Percentiles rank a stretch among this genome's conserved stretches.
These are phyloP conservation scores for Columbina picui DNA, from an alignment of 2,113 vertebrate genomes.

Conservation along the genomic window DNA sequence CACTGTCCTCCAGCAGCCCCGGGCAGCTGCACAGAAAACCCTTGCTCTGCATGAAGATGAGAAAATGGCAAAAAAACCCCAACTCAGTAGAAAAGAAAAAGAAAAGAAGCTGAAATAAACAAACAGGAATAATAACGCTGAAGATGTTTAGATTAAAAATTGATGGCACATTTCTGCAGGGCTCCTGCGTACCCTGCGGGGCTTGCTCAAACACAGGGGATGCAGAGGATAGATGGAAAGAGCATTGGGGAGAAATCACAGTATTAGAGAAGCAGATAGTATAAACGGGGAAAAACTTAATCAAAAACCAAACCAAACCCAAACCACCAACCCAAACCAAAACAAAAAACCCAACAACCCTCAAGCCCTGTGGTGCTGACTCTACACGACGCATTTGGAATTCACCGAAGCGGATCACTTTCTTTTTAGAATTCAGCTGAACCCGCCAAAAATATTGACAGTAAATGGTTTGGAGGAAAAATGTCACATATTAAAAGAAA, in stretches of 20 bases:
- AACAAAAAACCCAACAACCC: neutral
- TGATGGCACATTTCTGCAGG: neutral
- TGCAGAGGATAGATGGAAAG: neutral
- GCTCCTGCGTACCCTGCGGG: neutral
- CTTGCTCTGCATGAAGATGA: neutral
- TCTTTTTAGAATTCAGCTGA: neutral
- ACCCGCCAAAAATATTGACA: neutral
- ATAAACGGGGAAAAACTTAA: neutral
- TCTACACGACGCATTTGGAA: neutral
- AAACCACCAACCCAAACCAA: neutral
- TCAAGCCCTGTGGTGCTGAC: neutral
- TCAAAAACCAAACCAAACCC: neutral
- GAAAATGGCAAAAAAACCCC: neutral
- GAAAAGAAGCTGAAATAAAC: neutral
- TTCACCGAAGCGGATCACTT: neutral
- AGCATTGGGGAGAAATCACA: neutral
- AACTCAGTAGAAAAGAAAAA: neutral
- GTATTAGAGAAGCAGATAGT: neutral
- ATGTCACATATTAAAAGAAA: neutral
- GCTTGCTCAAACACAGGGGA: neutral
- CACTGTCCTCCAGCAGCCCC: neutral
- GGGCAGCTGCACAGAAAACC: neutral
- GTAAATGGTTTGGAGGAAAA: neutral
- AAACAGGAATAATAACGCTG: neutral
- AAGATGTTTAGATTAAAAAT: neutral